A percentile compares a stretch with the other conserved stretches of the same genome.
phyloP scores from a whole-genome alignment of 1,140 invertebrate species.

The Drosophila navojoa region DNA sequence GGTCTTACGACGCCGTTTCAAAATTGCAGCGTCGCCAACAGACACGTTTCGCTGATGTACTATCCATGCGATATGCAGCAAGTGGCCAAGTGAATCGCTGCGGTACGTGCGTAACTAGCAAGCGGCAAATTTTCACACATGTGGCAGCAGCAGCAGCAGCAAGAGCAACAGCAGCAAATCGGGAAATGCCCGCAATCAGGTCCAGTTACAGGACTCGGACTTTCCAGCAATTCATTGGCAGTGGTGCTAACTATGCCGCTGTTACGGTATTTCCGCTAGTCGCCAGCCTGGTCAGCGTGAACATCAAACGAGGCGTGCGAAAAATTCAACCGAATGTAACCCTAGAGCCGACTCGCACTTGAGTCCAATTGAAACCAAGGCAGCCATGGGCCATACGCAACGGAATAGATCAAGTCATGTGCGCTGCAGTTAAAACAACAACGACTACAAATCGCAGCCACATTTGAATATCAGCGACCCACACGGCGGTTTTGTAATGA shows the following conservation, averaged over 20 bases:
- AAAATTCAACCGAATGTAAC: slow-evolving; percentile 71
- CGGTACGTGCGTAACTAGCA: slow-evolving; percentile 58
- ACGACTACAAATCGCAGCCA: slow-evolving; percentile 19
- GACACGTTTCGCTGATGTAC: slow-evolving; percentile 55
- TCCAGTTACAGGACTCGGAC: slow-evolving; percentile 60
- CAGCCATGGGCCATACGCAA: background rate
- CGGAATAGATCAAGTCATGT: slow-evolving; percentile 15
- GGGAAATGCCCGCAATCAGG: slow-evolving; percentile 59
- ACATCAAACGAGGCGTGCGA: slow-evolving; percentile 73
- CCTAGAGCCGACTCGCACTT: slow-evolving; percentile 38
- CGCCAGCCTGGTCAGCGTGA: slow-evolving; percentile 40
- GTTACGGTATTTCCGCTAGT: slow-evolving; percentile 72
- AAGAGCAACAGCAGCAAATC: background rate
- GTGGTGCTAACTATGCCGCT: slow-evolving; percentile 56
- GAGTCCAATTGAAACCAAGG: background rate
- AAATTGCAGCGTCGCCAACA: slow-evolving; percentile 44
- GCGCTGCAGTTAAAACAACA: slow-evolving; percentile 52
- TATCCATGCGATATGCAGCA: slow-evolving; percentile 29
- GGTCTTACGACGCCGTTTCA: slow-evolving; percentile 39
- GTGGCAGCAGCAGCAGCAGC: slow-evolving; percentile 20
- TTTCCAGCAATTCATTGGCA: slow-evolving; percentile 34
- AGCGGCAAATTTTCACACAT: slow-evolving; percentile 68
- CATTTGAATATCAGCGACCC: slow-evolving; percentile 47
- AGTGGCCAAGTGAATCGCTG: slow-evolving; percentile 33
- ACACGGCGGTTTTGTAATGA: slow-evolving; percentile 67